A percentile compares a stretch with the other conserved stretches of the same genome.
Evolutionary conservation across 2,113 vertebrate species (phyloP).

Genomic region (Gavialis gangeticus): DNA sequence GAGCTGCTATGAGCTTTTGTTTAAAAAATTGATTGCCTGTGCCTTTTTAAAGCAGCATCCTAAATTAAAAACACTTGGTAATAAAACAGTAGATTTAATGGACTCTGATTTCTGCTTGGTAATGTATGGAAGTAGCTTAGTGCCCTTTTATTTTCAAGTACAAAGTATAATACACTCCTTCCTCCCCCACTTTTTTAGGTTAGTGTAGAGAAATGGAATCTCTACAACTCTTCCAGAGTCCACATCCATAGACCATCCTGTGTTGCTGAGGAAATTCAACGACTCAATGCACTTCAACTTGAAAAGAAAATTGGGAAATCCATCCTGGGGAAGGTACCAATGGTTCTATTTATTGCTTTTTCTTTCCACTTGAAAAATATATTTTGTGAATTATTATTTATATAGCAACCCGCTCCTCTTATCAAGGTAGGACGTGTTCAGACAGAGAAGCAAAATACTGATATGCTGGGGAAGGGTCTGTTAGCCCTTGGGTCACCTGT

Average conservation of each 20-base stretch:
- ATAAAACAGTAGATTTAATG: not conserved
- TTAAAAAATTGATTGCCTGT: not conserved
- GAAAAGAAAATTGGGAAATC: conserved; percentile 96
- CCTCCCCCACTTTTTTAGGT: conserved; percentile 74
- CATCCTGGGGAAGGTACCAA: conserved; percentile 92
- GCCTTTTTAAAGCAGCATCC: not conserved
- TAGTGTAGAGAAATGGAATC: conserved; percentile 93
- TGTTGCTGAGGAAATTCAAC: conserved; percentile 92
- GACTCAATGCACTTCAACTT: conserved; percentile 86
- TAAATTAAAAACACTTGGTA: not conserved
- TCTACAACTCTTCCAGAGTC: conserved; percentile 90
- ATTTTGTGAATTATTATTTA: not conserved
- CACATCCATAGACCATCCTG: conserved; percentile 91
- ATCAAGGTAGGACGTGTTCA: not conserved
- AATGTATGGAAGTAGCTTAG: not conserved
- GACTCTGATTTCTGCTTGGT: not conserved
- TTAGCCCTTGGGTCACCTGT: not conserved
- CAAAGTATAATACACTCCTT: not conserved
- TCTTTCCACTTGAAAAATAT: not conserved
- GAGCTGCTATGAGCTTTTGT: not conserved
- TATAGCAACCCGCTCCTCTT: not conserved
- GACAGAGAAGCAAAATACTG: not conserved
- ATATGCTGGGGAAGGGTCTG: not conserved
- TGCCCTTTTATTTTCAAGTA: not conserved
- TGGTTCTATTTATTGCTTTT: not conserved